Evolutionary conservation across 1,140 invertebrate species (phyloP), one percentile per base, ranked within the genome.

Genomic region (Drosophila nasuta): DNA sequence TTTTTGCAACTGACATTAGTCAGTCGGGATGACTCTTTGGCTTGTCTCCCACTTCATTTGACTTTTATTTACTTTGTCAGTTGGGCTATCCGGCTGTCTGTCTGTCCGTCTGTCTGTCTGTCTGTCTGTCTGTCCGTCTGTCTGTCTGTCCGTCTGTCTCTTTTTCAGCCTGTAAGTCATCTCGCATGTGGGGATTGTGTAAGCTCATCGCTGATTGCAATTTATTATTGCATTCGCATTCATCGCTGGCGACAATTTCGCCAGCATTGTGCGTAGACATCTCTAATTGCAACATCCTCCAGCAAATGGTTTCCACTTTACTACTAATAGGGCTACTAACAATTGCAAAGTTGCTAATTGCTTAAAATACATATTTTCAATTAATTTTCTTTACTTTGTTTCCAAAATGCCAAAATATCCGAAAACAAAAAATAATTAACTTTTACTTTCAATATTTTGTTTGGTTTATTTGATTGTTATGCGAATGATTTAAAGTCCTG

Each of bases 151-250:
- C 0, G 46, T 20, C 15, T 20, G 46, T 17, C 30, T 49, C 13
- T 33, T 13, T 48, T 7, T 1, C 43, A 15, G 20, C 0, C 59
- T 51, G 30, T 35, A 35, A 35, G 51, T 35, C 30, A 54, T 54
- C 51, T 57, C 3, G 20, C 20, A 25, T 43, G 11, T 33, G 28
- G 5, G 17, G 10, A 62, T 70, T 70, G 67, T 70, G 58, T 63
- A 70, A 70, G 57, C 28, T 13, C 41, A 33, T 45, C 25, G 20
- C 49, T 54, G 58, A 70, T 59, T 68, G 65, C 65, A 41, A 60
- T 33, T 70, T 70, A 20, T 35, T 38, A 62, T 62, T 46, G 35
- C 54, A 41, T 33, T 56, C 11, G 35, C 15, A 25, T 17, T 41
- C 1, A 17, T 2, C 46, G 13, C 33, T 25, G 7, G 13, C 35